Evolutionary conservation across 2,797 vertebrate genomes (phyloP).

Genomic region (Mareca strepera): DNA sequence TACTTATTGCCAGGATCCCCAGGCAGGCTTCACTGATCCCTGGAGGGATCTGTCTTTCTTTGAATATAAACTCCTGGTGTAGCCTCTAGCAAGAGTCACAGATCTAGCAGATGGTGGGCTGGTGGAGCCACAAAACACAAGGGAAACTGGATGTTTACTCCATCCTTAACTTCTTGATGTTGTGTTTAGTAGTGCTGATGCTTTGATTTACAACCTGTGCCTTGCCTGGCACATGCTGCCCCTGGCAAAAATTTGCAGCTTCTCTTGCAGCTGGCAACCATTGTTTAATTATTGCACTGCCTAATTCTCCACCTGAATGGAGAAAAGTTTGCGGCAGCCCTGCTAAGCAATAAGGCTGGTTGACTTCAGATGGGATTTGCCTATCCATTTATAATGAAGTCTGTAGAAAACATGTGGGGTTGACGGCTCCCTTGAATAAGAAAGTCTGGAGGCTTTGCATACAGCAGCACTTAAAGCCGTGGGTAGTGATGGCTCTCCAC

Average conservation of each 20-base stretch:
- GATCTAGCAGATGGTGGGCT: too few species aligned
- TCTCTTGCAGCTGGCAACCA: background rate
- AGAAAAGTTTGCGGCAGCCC: background rate
- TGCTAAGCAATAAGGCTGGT: background rate
- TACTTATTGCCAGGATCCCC: background rate
- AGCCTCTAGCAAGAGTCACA: background rate
- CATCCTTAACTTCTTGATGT: background rate
- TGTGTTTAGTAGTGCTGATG: background rate
- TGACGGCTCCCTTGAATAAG: background rate
- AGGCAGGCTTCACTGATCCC: background rate
- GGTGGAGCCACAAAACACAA: background rate
- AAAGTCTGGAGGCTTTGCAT: background rate
- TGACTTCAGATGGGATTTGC: background rate
- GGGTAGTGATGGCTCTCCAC: background rate
- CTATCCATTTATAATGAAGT: background rate
- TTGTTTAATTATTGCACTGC: background rate
- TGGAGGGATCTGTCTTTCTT: background rate
- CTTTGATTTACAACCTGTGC: background rate
- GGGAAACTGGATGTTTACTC: background rate
- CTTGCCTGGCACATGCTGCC: background rate
- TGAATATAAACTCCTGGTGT: background rate
- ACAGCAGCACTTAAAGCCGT: background rate
- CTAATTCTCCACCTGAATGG: background rate
- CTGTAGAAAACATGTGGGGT: background rate
- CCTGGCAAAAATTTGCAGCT: background rate